Evolutionary conservation across 2,888 invertebrate genomes (phyloP).

Genomic region (Anthoptus insignis): DNA sequence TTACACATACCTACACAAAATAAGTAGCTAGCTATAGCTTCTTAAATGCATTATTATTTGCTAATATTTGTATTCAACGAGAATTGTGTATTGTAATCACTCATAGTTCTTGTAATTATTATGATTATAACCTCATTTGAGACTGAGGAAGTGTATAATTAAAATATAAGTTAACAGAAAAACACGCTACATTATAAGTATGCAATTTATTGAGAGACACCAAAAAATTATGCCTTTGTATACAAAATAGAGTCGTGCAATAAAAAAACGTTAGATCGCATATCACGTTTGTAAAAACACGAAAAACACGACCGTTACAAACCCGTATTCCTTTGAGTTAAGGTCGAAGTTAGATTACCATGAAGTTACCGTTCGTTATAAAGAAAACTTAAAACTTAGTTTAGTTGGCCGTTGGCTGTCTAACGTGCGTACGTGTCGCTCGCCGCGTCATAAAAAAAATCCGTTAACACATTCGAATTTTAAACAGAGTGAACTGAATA

Average conservation of each 20-base stretch:
- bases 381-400: slow-evolving; percentile 42
- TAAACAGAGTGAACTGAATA: background rate
- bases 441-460: slow-evolving; percentile 42
- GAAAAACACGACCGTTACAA: slow-evolving; percentile 8
- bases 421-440: slow-evolving; percentile 51
- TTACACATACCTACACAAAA: too few species aligned
- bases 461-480: slow-evolving; percentile 47
- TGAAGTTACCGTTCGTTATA: slow-evolving; percentile 17
- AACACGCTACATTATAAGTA: background rate
- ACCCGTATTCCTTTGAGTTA: slow-evolving; percentile 36
- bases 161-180: slow-evolving; percentile 11
- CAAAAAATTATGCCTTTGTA: slow-evolving; percentile 10
- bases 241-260: slow-evolving; percentile 11
- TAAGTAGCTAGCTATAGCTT: too few species aligned
- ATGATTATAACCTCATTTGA: too few species aligned
- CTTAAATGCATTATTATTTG: too few species aligned
- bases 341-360: slow-evolving; percentile 31
- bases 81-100: too few species aligned
- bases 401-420: slow-evolving; percentile 52
- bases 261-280: slow-evolving; percentile 24
- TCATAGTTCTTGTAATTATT: too few species aligned
- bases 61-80: too few species aligned
- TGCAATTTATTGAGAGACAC: slow-evolving; percentile 14
- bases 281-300: slow-evolving; percentile 16
- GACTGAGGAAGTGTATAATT: slow-evolving; percentile 3